phyloP scores from a whole-genome alignment of 2,888 invertebrate genomes.

The Noctua comes region DNA sequence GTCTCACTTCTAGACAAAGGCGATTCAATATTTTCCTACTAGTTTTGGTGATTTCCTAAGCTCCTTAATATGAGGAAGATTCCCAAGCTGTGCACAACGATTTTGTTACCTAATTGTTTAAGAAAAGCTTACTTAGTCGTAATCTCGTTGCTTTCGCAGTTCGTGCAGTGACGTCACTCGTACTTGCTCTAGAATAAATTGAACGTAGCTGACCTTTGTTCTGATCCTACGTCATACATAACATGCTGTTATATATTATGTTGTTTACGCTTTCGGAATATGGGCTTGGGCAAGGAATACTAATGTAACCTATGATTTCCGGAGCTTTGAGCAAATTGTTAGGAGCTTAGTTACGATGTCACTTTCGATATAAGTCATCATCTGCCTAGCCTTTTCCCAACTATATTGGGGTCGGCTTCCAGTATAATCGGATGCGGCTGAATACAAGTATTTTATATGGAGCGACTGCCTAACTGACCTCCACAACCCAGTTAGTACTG shows the following conservation, averaged over 20 bases:
- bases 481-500: too few species aligned
- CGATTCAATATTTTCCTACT: background rate
- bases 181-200: conserved; percentile 6
- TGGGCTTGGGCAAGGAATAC: background rate
- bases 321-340: background rate
- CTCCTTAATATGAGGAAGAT: background rate
- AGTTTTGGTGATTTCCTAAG: background rate
- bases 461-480: too few species aligned
- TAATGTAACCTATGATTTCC: background rate
- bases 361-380: background rate
- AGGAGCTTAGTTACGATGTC: background rate
- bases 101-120: background rate
- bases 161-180: conserved; percentile 9
- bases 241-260: background rate
- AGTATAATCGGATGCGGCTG: too few species aligned
- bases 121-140: background rate
- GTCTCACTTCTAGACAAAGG: background rate
- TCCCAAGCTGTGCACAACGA: background rate
- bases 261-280: background rate
- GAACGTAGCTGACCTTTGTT: background rate
- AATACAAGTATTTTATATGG: too few species aligned
- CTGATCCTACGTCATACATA: background rate
- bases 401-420: too few species aligned
- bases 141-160: background rate
- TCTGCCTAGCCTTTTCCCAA: too few species aligned